Base-by-base conservation (phyloP, 2,888 invertebrate species). In the Nudaria mundana region DNA sequence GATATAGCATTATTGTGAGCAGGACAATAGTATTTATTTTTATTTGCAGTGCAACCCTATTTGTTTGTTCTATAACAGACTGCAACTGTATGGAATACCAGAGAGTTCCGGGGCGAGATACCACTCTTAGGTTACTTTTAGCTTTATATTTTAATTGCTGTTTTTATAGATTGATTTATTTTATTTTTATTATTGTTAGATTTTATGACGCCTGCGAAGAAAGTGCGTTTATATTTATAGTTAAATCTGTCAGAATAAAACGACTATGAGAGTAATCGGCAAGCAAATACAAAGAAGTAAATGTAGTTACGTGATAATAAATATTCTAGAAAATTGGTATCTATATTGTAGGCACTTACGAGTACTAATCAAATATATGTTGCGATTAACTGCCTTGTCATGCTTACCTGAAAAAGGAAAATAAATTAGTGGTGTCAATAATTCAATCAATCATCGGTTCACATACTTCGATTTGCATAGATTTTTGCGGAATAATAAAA, bases 401-500 rank as follows among this genome's bases (percentile, higher is more conserved):
- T 33, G 40, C 45, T 47, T 47, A 47, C 47, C 58, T 58, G 58
- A 15, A 54, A 54, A 43, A 5, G 36, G 30, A 23, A 37, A 52
- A 10, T 30, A 16, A 30, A 6, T 8, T 20, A 20, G 8, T 14
- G 11, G 11, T n/a, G n/a, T n/a, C n/a, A n/a, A n/a, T n/a, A n/a
- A n/a, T n/a, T n/a, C n/a, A n/a, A n/a, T n/a, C n/a, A n/a, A n/a
- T n/a, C n/a, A n/a, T n/a, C n/a, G n/a, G n/a, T n/a, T n/a, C n/a
- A n/a, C n/a, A n/a, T n/a, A n/a, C n/a, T n/a, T n/a, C n/a, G n/a
- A n/a, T n/a, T n/a, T n/a, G n/a, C n/a, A n/a, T n/a, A n/a, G n/a
- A n/a, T n/a, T n/a, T n/a, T n/a, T n/a, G n/a, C n/a, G n/a, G n/a
- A n/a, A n/a, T n/a, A n/a, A n/a, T n/a, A n/a, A n/a, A n/a, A n/a